Evolutionary conservation across 2,888 invertebrate species (phyloP), one percentile per base, ranked within the genome.

Genomic region (Eledone cirrhosa): DNA sequence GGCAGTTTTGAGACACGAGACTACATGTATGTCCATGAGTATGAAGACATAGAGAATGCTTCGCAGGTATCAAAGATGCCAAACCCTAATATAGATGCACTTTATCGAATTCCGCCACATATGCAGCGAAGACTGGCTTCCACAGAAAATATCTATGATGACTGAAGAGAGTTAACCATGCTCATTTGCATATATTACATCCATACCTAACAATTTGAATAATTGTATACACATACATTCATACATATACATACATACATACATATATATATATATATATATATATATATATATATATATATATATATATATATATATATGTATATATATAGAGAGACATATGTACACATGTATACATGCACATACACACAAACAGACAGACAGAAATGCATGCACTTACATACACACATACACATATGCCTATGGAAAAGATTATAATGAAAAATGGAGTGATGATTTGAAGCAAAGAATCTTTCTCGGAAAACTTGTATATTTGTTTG

Each of bases 1-100:
- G 84, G 85, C 77, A 81, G 74, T 67, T 81, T 63, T 72, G 83
- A 76, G 76, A 81, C 74, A 53, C 82, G 81, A 80, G 85, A 83
- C 81, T 85, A 85, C 74, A 84, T 87, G 77, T 85, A 82, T 65
- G 82, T 81, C 72, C 86, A 87, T 81, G 87, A 87, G 80, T 87
- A 87, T 76, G 87, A 87, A 72, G 87, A 86, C 72, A 81, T 85
- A 16, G 85, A 83, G 67, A 83, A 83, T 14, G 81, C 82, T 3
- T 76, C 79, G 31, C 81, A 81, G 29, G 81, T 81, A 2, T 82
- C 84, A 16, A 79, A 81, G 63, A 78, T 82, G 77, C 82, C 84
- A 27, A 84, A 75, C 67, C 72, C 72, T n/a, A 72, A 33, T 41
- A 72, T 72, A 41, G 83, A 84, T 65, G 82, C 82, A 48, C 78